Evolutionary conservation across 1,140 invertebrate species (phyloP).

Genomic region (Scaptodrosophila lebanonensis): DNA sequence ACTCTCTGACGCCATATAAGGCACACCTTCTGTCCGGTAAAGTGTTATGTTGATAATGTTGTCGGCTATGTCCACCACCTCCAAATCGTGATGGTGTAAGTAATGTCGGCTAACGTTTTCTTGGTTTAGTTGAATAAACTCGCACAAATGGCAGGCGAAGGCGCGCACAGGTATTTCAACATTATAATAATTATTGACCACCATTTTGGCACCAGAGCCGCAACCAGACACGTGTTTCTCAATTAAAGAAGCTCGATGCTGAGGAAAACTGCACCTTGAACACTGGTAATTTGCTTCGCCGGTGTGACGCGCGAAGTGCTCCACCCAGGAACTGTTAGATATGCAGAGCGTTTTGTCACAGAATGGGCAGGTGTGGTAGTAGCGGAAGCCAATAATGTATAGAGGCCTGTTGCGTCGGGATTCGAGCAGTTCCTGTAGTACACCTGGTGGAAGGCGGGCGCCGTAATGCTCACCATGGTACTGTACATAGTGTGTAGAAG

Average conservation of each 20-base stretch:
- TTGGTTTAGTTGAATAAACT: conserved; percentile 80
- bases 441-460: conserved; percentile 77
- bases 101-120: conserved; percentile 79
- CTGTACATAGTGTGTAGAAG: conserved; percentile 80
- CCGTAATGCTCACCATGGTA: conserved; percentile 80
- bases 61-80: conserved; percentile 2
- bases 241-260: neutral
- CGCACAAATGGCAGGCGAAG: conserved; percentile 81
- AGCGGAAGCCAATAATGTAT: neutral
- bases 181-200: neutral
- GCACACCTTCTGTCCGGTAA: conserved; percentile 6
- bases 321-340: conserved; percentile 37
- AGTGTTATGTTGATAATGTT: conserved; percentile 10
- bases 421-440: conserved; percentile 33
- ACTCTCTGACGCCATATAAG: neutral
- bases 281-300: conserved; percentile 82
- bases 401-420: conserved; percentile 12
- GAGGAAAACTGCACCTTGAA: conserved; percentile 75
- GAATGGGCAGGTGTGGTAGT: conserved; percentile 45
- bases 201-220: neutral
- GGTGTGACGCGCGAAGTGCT: conserved; percentile 82
- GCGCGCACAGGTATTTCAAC: conserved; percentile 5
- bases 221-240: conserved; percentile 19
- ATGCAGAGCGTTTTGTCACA: conserved; percentile 28
- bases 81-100: conserved; percentile 73